Percentiles rank a stretch among this genome's conserved stretches.
phyloP scores from a whole-genome alignment of 2,888 invertebrate genomes.

The Meiosimyza platycephala region DNA sequence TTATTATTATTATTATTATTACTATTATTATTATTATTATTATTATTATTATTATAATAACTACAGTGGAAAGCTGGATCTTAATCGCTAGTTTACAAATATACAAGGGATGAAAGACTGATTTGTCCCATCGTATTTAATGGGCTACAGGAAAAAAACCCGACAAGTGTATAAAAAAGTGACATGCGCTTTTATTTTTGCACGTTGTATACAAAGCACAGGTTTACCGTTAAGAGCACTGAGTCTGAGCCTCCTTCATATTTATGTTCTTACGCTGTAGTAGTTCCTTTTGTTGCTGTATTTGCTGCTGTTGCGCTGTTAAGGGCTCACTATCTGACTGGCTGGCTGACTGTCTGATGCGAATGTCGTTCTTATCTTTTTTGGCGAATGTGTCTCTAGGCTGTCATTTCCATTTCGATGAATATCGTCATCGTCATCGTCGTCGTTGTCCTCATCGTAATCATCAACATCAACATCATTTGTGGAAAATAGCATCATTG shows the following conservation, averaged over 20 bases:
- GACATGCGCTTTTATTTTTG: conserved; percentile 42
- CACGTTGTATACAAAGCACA: conserved; percentile 28
- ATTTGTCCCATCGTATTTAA: no score
- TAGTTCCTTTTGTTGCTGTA: conserved; percentile 29
- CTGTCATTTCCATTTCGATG: conserved; percentile 66
- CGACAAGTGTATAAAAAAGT: conserved; percentile 35
- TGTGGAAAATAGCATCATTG: conserved; percentile 62
- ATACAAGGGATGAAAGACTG: no score
- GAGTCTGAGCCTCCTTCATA: conserved; percentile 29
- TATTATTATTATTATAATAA: no score
- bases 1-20: no score
- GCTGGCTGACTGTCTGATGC: conserved; percentile 28
- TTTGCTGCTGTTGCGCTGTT: no score
- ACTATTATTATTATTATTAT: no score
- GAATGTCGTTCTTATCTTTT: conserved; percentile 44
- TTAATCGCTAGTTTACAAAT: no score
- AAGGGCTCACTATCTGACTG: conserved; percentile 29
- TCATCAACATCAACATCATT: conserved; percentile 54
- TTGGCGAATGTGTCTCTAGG: conserved; percentile 65
- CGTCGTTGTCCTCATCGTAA: conserved; percentile 49
- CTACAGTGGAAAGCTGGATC: no score
- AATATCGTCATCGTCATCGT: conserved; percentile 49
- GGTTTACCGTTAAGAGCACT: conserved; percentile 35
- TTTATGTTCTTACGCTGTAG: conserved; percentile 26
- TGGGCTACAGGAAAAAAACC: not conserved